Percentiles rank a stretch among this genome's conserved stretches.
Evolutionary conservation across 2,888 invertebrate species (phyloP).

Genomic region (Tenthredo amoena): DNA sequence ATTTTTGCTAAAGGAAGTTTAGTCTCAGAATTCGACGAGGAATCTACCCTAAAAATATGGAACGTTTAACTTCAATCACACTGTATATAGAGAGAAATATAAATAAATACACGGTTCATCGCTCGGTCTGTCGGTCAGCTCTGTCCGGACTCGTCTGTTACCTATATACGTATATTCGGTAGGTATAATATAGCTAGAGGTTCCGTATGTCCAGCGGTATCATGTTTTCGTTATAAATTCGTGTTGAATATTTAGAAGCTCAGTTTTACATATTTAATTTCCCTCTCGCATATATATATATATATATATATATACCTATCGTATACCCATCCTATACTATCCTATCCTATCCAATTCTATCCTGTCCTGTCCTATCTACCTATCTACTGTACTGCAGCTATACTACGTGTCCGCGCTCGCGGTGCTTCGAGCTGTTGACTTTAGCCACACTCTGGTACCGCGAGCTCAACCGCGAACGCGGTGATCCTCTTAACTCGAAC

Average conservation of each 20-base stretch:
- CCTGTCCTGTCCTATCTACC: neutral
- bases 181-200: no score
- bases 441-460: slow-evolving; percentile 51
- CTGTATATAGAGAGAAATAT: neutral
- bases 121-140: neutral
- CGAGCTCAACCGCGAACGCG: neutral
- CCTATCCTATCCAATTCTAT: neutral
- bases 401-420: neutral
- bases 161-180: neutral
- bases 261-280: slow-evolving; percentile 64
- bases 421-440: slow-evolving; percentile 58
- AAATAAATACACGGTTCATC: neutral
- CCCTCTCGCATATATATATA: slow-evolving; percentile 19
- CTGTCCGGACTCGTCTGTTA: neutral
- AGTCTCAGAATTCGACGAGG: neutral
- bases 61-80: neutral
- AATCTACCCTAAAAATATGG: neutral
- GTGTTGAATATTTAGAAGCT: slow-evolving; percentile 60
- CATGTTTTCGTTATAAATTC: slow-evolving; percentile 63
- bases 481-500: slow-evolving; percentile 45
- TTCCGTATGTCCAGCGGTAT: slow-evolving; percentile 27
- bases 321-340: neutral
- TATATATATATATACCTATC: neutral
- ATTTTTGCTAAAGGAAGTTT: neutral
- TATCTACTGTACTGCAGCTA: neutral